phyloP scores from a whole-genome alignment of 2,113 vertebrate genomes.

The Astur gentilis region DNA sequence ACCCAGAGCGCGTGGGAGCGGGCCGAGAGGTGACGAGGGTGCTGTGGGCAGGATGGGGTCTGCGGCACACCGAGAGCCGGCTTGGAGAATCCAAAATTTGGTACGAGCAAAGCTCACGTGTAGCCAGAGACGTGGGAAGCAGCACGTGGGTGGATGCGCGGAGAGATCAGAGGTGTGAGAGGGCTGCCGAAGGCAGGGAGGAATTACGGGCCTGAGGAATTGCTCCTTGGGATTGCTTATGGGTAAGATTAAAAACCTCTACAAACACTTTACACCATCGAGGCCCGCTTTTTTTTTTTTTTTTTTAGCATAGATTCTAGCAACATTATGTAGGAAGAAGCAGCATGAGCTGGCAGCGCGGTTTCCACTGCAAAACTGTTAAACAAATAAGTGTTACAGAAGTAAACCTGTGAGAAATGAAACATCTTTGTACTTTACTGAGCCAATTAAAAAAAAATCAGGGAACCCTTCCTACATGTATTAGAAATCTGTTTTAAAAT shows the following conservation, averaged over 20 bases:
- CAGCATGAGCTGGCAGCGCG: slow-evolving; percentile 40
- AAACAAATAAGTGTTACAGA: slow-evolving; percentile 66
- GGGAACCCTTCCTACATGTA: slow-evolving; percentile 69
- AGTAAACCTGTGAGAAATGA: slow-evolving; percentile 67
- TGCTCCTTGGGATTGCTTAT: neutral
- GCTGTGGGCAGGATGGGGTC: neutral
- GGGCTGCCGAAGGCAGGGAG: neutral
- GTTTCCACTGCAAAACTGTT: slow-evolving; percentile 29
- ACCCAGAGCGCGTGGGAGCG: neutral
- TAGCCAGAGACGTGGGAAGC: neutral
- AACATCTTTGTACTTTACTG: slow-evolving; percentile 65
- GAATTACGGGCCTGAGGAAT: neutral
- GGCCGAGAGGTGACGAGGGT: neutral
- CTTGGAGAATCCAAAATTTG: accelerated
- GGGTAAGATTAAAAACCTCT: neutral
- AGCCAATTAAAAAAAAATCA: slow-evolving; percentile 64
- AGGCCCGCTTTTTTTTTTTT: neutral
- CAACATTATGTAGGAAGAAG: neutral
- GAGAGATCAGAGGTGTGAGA: neutral
- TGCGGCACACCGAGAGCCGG: neutral
- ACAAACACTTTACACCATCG: neutral
- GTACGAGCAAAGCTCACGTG: accelerated
- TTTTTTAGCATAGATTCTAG: neutral
- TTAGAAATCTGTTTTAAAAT: slow-evolving; percentile 74
- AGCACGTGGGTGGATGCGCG: neutral